Evolutionary conservation across 2,113 vertebrate genomes (phyloP), one percentile per base, ranked within the genome.

Genomic region (Pseudonaja textilis): DNA sequence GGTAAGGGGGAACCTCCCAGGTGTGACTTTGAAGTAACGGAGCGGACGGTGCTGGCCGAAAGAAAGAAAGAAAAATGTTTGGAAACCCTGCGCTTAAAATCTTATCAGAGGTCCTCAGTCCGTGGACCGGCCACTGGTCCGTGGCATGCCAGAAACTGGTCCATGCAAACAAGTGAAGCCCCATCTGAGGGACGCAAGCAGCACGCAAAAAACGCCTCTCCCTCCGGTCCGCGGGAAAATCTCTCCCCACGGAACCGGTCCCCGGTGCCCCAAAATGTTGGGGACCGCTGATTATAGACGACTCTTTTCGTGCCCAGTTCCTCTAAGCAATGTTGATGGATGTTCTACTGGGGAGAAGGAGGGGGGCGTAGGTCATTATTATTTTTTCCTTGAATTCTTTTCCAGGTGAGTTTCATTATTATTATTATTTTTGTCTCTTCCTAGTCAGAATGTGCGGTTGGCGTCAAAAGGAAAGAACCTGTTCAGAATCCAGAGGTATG

Each of bases 401-500:
- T 14, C 42, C 52, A 14, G 20, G 8, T 11, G 7, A 20, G 2
- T 42, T 23, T 23, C 23, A n/a, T 89, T 10, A 25, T 22, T 23
- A 10, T 34, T 22, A 3, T 20, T 8, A 11, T 4, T 29, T 90
- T 57, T 47, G 95, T 95, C 91, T 97, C 85, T 1, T 94, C 92
- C 64, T 39, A 98, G 98, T 97, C 98, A 0, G 98, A 98, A 96
- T 12, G 85, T 1, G 14, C 74, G n/a, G n/a, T 16, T 0, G 50
- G 93, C 87, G 92, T 22, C 56, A 97, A 94, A 95, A 98, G 95
- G 96, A 98, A 45, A 25, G 87, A 96, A 2, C 95, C 97, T 0
- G 91, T 92, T 2, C 95, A 96, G 39, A 91, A 0, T 59, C 85
- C 96, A 0, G 97, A 98, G 97, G 98, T 98, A 97, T 0, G 59